Conservation (phyloP, 2,797 vertebrate genomes). For the Thunnus albacares region DNA sequence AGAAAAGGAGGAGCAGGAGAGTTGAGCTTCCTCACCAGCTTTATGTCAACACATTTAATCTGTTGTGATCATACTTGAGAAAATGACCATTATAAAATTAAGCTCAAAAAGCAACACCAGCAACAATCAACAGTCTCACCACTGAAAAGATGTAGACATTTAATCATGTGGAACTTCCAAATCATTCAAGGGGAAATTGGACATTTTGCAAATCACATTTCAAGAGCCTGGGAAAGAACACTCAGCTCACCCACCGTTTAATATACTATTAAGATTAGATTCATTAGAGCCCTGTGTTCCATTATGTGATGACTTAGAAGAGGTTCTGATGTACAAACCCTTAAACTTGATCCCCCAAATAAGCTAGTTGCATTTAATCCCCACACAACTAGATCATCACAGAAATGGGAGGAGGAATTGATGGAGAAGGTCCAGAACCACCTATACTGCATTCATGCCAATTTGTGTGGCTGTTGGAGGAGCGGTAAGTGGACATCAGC, state of each 20-base stretch:
- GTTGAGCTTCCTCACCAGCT: neutral
- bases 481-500: slow-evolving; percentile 24
- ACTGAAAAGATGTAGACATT: slow-evolving; percentile 76
- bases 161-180: slow-evolving; percentile 73
- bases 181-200: slow-evolving; percentile 64
- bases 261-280: slow-evolving; percentile 47
- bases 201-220: slow-evolving; percentile 68
- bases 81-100: slow-evolving; percentile 1
- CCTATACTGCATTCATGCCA: slow-evolving; percentile 8
- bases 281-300: slow-evolving; percentile 32
- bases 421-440: slow-evolving; percentile 47
- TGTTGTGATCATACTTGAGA: slow-evolving; percentile 5
- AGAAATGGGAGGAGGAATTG: slow-evolving; percentile 35
- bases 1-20: slow-evolving; percentile 6
- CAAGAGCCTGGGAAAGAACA: slow-evolving; percentile 54
- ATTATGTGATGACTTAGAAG: slow-evolving; percentile 22
- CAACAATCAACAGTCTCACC: slow-evolving; percentile 55
- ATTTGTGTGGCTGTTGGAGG: slow-evolving; percentile 22
- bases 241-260: slow-evolving; percentile 37
- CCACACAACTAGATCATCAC: slow-evolving; percentile 23
- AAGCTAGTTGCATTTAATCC: slow-evolving; percentile 16
- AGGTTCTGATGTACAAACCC: slow-evolving; percentile 39
- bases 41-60: neutral
- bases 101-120: slow-evolving; percentile 3
- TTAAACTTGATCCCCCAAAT: slow-evolving; percentile 11